Evolutionary conservation across 2,888 invertebrate genomes (phyloP).

Genomic region (Brachyopa scutellaris): DNA sequence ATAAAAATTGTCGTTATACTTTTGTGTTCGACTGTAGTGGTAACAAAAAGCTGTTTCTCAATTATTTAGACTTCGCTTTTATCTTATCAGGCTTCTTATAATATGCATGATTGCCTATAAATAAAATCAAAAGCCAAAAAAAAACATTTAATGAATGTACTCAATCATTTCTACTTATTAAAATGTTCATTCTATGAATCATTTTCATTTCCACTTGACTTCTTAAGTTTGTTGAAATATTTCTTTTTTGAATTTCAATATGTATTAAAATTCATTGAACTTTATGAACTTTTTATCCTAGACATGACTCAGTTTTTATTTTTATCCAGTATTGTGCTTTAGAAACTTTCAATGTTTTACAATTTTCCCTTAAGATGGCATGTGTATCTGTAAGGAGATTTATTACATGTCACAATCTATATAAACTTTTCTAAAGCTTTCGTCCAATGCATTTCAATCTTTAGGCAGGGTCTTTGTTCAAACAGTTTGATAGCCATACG

Average conservation of each 20-base stretch:
- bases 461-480: no score
- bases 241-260: no score
- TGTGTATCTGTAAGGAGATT: not conserved
- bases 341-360: not conserved
- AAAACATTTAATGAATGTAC: not conserved
- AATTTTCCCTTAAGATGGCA: not conserved
- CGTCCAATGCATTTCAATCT: no score
- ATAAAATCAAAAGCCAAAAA: no score
- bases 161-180: not conserved
- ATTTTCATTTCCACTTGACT: not conserved
- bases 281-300: not conserved
- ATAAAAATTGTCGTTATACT: no score
- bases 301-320: not conserved
- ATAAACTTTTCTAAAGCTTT: not conserved
- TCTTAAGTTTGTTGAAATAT: not conserved
- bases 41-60: not conserved
- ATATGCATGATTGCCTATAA: not conserved
- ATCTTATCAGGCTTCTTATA: not conserved
- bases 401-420: not conserved
- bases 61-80: not conserved
- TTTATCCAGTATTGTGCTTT: not conserved
- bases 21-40: not conserved
- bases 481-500: conserved; percentile 1
- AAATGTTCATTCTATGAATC: not conserved
- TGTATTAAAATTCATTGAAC: not conserved